phyloP scores from a whole-genome alignment of 2,113 vertebrate species.

The Chloropsis cyanopogon region DNA sequence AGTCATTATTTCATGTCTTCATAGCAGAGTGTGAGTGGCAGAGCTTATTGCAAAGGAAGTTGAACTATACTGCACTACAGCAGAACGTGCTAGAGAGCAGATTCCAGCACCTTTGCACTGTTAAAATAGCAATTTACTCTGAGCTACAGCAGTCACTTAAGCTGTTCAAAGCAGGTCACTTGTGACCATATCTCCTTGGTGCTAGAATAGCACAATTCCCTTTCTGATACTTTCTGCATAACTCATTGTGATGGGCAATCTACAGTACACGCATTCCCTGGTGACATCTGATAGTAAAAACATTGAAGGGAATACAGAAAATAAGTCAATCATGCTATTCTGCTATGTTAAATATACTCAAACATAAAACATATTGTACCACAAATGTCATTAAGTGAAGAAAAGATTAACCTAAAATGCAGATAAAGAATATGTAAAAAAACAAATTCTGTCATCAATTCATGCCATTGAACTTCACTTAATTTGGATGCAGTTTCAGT shows the following conservation, averaged over 20 bases:
- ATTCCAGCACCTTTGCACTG: not conserved
- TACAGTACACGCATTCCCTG: fast-evolving
- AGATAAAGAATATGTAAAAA: not conserved
- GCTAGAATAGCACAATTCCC: not conserved
- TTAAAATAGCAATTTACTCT: not conserved
- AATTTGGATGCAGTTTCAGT: not conserved
- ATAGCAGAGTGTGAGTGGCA: not conserved
- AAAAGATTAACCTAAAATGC: not conserved
- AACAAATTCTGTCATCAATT: not conserved
- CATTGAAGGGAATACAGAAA: not conserved
- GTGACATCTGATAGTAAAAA: not conserved
- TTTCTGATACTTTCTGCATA: not conserved
- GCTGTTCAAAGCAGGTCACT: not conserved
- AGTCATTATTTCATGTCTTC: not conserved
- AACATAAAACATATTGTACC: not conserved
- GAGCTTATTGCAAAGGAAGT: not conserved
- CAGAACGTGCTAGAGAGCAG: not conserved
- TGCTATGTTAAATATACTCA: not conserved
- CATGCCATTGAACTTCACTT: not conserved
- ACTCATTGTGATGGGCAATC: not conserved
- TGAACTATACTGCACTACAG: not conserved
- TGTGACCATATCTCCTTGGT: not conserved
- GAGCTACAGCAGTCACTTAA: not conserved
- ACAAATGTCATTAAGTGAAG: not conserved
- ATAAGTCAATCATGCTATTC: not conserved